Evolutionary conservation across 2,113 vertebrate genomes (phyloP), one percentile per base, ranked within the genome.

Genomic region (Hippolais icterina): DNA sequence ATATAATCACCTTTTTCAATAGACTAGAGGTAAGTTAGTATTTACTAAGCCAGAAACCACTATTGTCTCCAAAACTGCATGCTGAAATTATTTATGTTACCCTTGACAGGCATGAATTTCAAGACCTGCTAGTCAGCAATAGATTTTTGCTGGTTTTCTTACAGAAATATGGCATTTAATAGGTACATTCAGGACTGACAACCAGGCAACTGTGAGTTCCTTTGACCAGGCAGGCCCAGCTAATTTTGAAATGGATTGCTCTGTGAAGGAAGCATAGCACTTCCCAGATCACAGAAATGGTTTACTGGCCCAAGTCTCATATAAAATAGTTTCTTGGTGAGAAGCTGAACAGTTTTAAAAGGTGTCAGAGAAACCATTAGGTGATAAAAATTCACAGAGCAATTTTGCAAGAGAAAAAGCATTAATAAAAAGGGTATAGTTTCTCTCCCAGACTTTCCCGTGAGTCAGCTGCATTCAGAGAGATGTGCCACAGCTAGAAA

Each of bases 221-320:
- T 89, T 63, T 24, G 56, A 95, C 89, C 56, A 77, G 76, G 47
- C 85, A 76, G 77, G 44, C 64, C 83, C 64, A 91, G 89, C 80
- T 89, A 92, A 95, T 94, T 96, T 87, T 16, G 9, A 82, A 95
- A 95, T 66, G n/a, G 49, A 93, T 96, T 89, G 81, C 61, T 76
- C 77, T 79, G 77, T 24, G 6, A 68, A 84, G 77, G 87, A 91
- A 91, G 80, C 47, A 71, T 27, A 94, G 77, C 69, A 79, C 80
- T 84, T 94, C 56, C 56, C 83, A 87, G 69, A 84, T 69, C 89
- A 52, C 69, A 84, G 85, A 82, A 84, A 94, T 65, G 44, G 56
- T 93, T 93, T 92, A 90, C 54, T 44, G 72, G 80, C 72, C 60
- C 74, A 75, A 60, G 69, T 64, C n/a, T 89, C 57, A 29, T 42